These are phyloP conservation scores for Heteromyza rotundicornis DNA, from an alignment of 2,888 invertebrate genomes.

Conservation along the genomic window DNA sequence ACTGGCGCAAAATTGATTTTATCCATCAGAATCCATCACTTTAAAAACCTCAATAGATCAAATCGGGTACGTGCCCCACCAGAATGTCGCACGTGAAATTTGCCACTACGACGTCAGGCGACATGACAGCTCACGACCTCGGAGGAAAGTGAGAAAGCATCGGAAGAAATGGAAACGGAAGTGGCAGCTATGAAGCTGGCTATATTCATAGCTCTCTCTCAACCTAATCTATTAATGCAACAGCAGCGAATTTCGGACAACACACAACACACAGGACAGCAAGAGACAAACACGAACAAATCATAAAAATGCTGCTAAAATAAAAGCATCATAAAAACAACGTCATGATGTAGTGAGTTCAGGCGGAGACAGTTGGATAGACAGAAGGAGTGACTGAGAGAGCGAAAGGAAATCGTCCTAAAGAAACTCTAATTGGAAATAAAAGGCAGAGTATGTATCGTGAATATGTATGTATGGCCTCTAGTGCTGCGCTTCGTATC, in stretches of 20 bases:
- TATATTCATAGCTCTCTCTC: too few species aligned
- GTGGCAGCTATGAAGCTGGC: neutral
- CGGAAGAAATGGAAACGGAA: neutral
- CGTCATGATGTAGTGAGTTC: too few species aligned
- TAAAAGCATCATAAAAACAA: constrained; percentile 3
- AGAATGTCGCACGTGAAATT: neutral
- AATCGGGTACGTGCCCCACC: constrained; percentile 4
- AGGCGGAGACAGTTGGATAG: too few species aligned
- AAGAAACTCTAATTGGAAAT: too few species aligned
- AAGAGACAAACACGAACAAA: neutral
- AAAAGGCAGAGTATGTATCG: too few species aligned
- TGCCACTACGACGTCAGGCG: neutral
- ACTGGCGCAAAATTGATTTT: constrained; percentile 22
- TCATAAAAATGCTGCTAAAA: constrained; percentile 5
- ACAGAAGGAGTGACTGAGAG: too few species aligned
- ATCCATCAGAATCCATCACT: constrained; percentile 18
- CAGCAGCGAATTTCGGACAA: constrained; percentile 13
- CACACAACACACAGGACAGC: neutral
- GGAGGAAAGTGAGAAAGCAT: too few species aligned
- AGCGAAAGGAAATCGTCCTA: too few species aligned
- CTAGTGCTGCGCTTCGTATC: too few species aligned
- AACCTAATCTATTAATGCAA: constrained; percentile 15
- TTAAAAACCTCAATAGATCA: constrained; percentile 9
- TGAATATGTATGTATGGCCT: too few species aligned
- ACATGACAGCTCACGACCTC: neutral